These are phyloP conservation scores for Pachypanchax playfairii DNA, from an alignment of 2,113 vertebrate genomes.

Conservation along the genomic window DNA sequence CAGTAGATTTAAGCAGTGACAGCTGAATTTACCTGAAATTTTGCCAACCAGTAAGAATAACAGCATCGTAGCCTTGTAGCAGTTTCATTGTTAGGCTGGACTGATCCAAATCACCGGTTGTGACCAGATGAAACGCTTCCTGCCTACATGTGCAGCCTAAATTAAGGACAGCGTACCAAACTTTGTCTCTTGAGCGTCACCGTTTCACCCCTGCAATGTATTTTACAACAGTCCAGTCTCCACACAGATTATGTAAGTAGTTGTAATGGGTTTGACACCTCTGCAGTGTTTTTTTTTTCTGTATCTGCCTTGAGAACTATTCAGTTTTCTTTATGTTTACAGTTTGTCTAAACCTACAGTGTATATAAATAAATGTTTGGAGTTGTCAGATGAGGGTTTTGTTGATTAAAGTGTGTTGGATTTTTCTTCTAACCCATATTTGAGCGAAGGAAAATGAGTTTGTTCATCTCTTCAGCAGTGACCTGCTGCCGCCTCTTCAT, in stretches of 20 bases:
- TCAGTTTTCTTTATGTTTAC: slow-evolving; percentile 70
- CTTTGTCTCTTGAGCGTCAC: slow-evolving; percentile 58
- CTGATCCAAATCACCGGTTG: slow-evolving; percentile 48
- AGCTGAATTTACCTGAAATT: slow-evolving; percentile 63
- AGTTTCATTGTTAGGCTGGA: slow-evolving; percentile 49
- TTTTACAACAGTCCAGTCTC: slow-evolving; percentile 54
- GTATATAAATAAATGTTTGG: slow-evolving; percentile 75
- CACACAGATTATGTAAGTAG: slow-evolving; percentile 50
- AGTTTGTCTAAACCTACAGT: slow-evolving; percentile 68
- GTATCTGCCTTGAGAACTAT: slow-evolving; percentile 56
- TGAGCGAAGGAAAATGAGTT: slow-evolving; percentile 98
- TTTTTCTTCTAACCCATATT: slow-evolving; percentile 90
- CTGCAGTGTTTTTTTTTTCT: slow-evolving; percentile 63
- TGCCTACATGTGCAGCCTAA: slow-evolving; percentile 45
- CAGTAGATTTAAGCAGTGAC: slow-evolving; percentile 49
- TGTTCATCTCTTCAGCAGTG: slow-evolving; percentile 97
- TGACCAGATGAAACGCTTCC: slow-evolving; percentile 46
- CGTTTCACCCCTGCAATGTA: slow-evolving; percentile 60
- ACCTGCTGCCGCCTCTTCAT: slow-evolving; percentile 94
- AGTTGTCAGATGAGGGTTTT: slow-evolving; percentile 68
- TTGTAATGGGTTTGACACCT: slow-evolving; percentile 49
- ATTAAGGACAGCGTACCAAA: slow-evolving; percentile 53
- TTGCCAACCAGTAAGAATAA: slow-evolving; percentile 66
- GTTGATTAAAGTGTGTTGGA: slow-evolving; percentile 43
- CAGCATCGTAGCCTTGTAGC: slow-evolving; percentile 67